phyloP scores from a whole-genome alignment of 2,113 vertebrate genomes.

The Cyrtonyx montezumae region DNA sequence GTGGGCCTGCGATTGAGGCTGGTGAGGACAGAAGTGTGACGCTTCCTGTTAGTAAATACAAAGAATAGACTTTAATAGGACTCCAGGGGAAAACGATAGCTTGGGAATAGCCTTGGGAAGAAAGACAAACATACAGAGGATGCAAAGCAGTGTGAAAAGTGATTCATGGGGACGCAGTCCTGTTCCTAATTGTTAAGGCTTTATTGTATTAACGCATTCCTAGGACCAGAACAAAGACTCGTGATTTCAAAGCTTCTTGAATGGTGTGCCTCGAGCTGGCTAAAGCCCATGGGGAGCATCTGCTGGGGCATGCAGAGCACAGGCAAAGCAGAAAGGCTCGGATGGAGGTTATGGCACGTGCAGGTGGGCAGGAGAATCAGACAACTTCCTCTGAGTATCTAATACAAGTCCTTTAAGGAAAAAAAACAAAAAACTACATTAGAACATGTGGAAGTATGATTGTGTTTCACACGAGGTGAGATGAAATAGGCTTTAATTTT shows the following conservation, averaged over 20 bases:
- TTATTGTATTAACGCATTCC: constrained; percentile 4
- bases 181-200: constrained; percentile 43
- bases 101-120: constrained; percentile 72
- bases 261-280: neutral
- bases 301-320: neutral
- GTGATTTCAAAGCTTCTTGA: neutral
- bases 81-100: constrained; percentile 67
- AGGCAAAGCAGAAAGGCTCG: neutral
- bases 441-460: fast-evolving
- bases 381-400: neutral
- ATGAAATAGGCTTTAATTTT: neutral
- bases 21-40: constrained; percentile 42
- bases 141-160: constrained; percentile 49
- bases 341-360: neutral
- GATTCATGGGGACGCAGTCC: constrained; percentile 42
- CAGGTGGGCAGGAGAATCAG: neutral
- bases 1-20: constrained; percentile 1
- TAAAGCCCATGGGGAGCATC: neutral
- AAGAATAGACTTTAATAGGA: constrained; percentile 71
- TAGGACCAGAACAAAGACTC: constrained; percentile 39
- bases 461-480: fast-evolving
- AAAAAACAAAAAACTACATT: neutral
- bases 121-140: constrained; percentile 50
- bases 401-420: neutral
- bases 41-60: constrained; percentile 79